Base-by-base conservation (phyloP, 2,113 vertebrate genomes). In the Recurvirostra avosetta region DNA sequence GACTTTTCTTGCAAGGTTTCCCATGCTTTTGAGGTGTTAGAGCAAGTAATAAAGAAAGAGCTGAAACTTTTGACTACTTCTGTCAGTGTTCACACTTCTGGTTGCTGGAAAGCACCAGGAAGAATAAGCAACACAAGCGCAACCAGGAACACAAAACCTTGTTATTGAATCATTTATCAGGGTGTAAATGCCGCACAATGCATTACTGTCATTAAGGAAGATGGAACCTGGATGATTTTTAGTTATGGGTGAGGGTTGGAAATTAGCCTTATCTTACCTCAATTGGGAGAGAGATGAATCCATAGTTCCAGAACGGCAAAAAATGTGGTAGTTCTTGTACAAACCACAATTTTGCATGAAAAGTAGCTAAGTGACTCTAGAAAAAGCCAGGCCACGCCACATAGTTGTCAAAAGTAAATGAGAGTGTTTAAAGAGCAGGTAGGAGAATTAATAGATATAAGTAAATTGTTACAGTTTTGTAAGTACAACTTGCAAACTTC, bases 171-270 rank as follows among this genome's bases (percentile, higher is more conserved):
- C 36, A 30, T 80, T 80, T 36, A 25, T 36, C 36, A 27, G 23
- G 2, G 2, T 15, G 40, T 47, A 65, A 40, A 25, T 0, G 1
- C 29, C 58, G 25, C 1, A 0, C n/a, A 49, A 34, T 7, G 7
- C 27, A 63, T 67, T n/a, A 15, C 1, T 0, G 13, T 27, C 68
- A 30, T 59, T 66, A 56, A 22, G 19, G 23, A 70, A 34, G 16
- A 38, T 2, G 32, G 20, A 74, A 18, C 8, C 9, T 38, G n/a
- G 23, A 36, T 61, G 18, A 63, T 47, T 71, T 84, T 58, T 59
- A 61, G 59, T 55, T 45, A 32, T 30, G 11, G 26, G 7, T 1
- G n/a, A 74, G 20, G n/a, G 6, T 1, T 90, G 61, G 38, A 50
- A 71, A 65, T 27, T 11, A 63, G 14, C 49, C 27, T 78, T 53